A percentile compares a stretch with the other conserved stretches of the same genome.
Evolutionary conservation across 2,888 invertebrate species (phyloP).

Genomic region (Dasypogon diadema): DNA sequence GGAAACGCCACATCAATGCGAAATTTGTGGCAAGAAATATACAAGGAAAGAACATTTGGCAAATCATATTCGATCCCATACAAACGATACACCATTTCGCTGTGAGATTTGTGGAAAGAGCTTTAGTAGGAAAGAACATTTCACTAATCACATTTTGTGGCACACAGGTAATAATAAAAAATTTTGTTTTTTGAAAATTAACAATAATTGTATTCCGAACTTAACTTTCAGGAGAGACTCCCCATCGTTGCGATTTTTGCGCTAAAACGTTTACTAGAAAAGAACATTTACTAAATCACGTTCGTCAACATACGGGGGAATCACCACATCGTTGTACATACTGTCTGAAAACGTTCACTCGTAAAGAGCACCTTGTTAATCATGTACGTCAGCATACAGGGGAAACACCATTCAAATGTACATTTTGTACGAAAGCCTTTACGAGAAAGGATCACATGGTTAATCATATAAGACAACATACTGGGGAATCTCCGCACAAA

Average conservation of each 20-base stretch:
- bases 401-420: constrained; percentile 85
- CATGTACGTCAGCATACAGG: constrained; percentile 88
- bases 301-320: constrained; percentile 84
- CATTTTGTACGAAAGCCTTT: constrained; percentile 87
- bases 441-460: constrained; percentile 84
- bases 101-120: constrained; percentile 91
- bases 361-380: constrained; percentile 89
- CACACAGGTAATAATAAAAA: constrained; percentile 77
- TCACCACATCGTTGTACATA: constrained; percentile 88
- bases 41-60: constrained; percentile 90
- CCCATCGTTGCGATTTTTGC: constrained; percentile 87
- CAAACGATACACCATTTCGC: constrained; percentile 88
- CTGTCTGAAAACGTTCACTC: constrained; percentile 88
- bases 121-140: constrained; percentile 90
- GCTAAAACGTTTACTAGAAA: constrained; percentile 88
- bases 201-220: background rate
- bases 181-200: background rate
- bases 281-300: constrained; percentile 88
- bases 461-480: constrained; percentile 81
- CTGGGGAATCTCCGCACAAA: constrained; percentile 87
- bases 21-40: constrained; percentile 89
- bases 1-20: constrained; percentile 89
- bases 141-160: constrained; percentile 91
- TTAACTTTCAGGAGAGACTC: constrained; percentile 75
- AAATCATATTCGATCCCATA: constrained; percentile 89